Evolutionary conservation across 1,140 invertebrate species (phyloP), one percentile per base, ranked within the genome.

Genomic region (Drosophila teissieri): DNA sequence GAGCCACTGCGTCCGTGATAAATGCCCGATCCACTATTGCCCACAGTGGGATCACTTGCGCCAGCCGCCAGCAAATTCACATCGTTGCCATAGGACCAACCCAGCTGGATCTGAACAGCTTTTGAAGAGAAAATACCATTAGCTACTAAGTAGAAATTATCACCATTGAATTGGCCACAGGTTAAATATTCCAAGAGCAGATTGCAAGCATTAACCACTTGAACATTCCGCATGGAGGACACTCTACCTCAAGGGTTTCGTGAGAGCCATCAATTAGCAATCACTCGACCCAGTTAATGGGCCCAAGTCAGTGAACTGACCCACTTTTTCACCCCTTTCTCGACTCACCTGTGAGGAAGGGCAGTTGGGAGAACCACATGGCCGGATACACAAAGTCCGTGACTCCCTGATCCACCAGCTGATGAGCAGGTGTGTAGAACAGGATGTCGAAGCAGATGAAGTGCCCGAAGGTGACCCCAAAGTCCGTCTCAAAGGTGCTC

Each of bases 401-500:
- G 2, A 97, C 82, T 1, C 93, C 91, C 52, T 76, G 53, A 7
- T 83, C 57, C 24, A 51, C 10, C 4, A 84, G 22, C 36, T 76
- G 51, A 7, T 86, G 65, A 0, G 80, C 80, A 0, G 97, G 96
- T 3, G 93, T 85, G 40, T 94, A 77, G 80, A 95, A 97, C 1
- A 97, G 56, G 10, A 97, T 94, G 90, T 98, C 97, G 72, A 96
- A 96, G 80, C 96, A 96, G 14, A 94, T 95, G 52, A 97, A 94
- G 8, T 95, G 93, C 0, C 96, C 97, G 88, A 98, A 98, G 14
- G 93, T 95, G 0, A 97, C 96, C 4, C 95, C 95, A 80, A 98
- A 98, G 90, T 97, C 96, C 0, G 97, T 97, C 4, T 93, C 92
- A 67, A 98, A 97, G 4, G 91, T 94, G 0, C 93, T 91, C 2